Conservation (phyloP, 30 jellyfish, hydroid and myxozoan species). For the Hydra vulgaris region DNA sequence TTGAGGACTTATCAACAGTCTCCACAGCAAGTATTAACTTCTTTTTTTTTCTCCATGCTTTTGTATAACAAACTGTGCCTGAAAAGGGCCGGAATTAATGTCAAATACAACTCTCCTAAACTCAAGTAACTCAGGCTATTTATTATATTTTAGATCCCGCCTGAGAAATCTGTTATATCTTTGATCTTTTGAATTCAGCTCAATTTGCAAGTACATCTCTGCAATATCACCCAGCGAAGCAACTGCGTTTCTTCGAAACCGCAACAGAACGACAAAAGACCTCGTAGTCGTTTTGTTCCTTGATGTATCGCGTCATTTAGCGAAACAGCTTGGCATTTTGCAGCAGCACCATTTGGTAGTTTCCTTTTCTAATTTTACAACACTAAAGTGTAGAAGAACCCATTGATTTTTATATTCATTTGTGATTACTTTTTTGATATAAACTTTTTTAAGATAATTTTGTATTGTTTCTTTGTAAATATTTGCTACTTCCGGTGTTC, state of each 20-base stretch:
- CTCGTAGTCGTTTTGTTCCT: no score
- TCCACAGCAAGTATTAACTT: conserved; percentile 40
- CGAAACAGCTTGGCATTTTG: no score
- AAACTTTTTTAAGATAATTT: not conserved
- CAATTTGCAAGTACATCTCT: conserved; percentile 36
- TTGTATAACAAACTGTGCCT: no score
- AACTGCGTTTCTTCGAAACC: no score
- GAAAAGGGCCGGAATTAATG: no score
- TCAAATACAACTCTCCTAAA: conserved; percentile 27
- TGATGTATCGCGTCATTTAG: no score
- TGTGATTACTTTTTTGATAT: not conserved
- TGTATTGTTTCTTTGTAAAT: not conserved
- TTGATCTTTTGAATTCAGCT: conserved; percentile 1
- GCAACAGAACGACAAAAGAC: no score
- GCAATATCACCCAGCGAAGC: conserved; percentile 47
- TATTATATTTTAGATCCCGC: conserved; percentile 6
- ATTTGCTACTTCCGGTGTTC: no score
- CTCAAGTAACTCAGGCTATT: conserved; percentile 20
- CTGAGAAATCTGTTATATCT: conserved; percentile 27
- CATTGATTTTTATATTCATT: not conserved
- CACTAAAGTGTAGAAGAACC: no score
- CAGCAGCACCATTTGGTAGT: no score
- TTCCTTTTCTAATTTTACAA: no score
- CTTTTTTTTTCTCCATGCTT: conserved; percentile 20
- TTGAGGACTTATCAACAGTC: conserved; percentile 36